A percentile compares a stretch with the other conserved stretches of the same genome.
These are phyloP conservation scores for Marcusenius ussheri DNA, from an alignment of 2,113 vertebrate genomes.

Conservation along the genomic window DNA sequence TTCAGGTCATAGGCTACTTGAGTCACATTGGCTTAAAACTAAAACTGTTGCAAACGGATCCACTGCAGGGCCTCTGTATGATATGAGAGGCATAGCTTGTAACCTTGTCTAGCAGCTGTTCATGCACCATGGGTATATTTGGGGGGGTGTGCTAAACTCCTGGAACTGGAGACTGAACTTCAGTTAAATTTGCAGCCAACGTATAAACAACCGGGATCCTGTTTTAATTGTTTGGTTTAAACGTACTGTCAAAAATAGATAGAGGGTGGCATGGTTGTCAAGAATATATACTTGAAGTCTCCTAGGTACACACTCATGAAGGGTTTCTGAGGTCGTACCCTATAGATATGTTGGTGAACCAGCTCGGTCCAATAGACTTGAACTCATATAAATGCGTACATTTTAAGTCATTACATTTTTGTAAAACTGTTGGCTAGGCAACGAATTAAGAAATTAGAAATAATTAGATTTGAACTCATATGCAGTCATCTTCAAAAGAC, in stretches of 20 bases:
- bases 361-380: not conserved
- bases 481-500: not conserved
- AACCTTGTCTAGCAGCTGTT: not conserved
- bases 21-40: not conserved
- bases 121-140: not conserved
- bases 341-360: not conserved
- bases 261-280: not conserved
- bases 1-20: not conserved
- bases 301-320: not conserved
- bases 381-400: not conserved
- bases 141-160: not conserved
- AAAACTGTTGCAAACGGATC: not conserved
- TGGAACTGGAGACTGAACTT: not conserved
- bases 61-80: not conserved
- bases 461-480: not conserved
- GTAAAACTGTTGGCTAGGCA: not conserved
- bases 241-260: not conserved
- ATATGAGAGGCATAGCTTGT: not conserved
- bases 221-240: not conserved
- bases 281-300: not conserved
- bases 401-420: not conserved
- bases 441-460: not conserved
- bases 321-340: not conserved
- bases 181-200: not conserved
- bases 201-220: not conserved